phyloP scores from a whole-genome alignment of 2,888 invertebrate species.

The Amblyteles armatorius region DNA sequence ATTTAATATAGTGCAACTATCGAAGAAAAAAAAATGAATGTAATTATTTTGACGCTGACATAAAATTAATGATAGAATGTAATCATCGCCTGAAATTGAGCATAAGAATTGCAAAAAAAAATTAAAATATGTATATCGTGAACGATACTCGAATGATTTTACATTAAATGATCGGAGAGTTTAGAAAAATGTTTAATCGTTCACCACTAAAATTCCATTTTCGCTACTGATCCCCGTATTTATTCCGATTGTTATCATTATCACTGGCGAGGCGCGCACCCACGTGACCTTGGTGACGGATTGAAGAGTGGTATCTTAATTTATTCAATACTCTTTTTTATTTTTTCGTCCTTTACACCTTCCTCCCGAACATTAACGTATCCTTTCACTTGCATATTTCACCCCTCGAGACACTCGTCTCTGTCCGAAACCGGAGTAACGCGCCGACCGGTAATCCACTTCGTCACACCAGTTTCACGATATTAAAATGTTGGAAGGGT shows the following conservation, averaged over 20 bases:
- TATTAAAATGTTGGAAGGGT: background rate
- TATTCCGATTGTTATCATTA: conserved; percentile 46
- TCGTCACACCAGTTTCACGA: background rate
- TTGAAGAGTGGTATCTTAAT: conserved; percentile 37
- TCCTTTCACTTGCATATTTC: conserved; percentile 53
- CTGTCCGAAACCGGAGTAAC: conserved; percentile 49
- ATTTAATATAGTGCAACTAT: no score
- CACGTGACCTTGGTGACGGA: conserved; percentile 60
- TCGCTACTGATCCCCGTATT: conserved; percentile 36
- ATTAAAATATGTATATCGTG: no score
- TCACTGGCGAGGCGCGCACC: conserved; percentile 28
- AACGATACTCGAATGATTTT: background rate
- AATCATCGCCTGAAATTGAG: no score
- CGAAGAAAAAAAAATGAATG: no score
- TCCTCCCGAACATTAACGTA: conserved; percentile 16
- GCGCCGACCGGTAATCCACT: conserved; percentile 6
- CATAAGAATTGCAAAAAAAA: no score
- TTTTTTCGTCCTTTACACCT: background rate
- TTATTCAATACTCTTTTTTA: conserved; percentile 27
- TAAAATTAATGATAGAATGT: no score
- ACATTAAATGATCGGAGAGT: conserved; percentile 8
- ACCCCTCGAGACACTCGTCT: conserved; percentile 29
- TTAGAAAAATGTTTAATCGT: conserved; percentile 19
- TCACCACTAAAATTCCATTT: conserved; percentile 48
- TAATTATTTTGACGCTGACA: no score